Conservation (phyloP, 2,888 invertebrate species). For the Protula sp. region DNA sequence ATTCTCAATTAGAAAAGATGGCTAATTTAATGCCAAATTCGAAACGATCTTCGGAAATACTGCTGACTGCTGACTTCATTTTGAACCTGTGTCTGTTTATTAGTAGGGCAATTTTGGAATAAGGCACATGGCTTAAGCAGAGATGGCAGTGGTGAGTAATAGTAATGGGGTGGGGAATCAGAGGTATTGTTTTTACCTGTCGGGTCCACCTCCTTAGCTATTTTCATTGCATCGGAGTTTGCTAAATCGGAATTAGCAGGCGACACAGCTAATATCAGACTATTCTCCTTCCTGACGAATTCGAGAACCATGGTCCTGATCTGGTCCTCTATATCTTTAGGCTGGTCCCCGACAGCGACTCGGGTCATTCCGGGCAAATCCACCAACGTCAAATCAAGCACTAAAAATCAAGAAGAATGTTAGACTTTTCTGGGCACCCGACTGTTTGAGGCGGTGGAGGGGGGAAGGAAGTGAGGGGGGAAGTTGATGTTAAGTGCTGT, state of each 20-base stretch:
- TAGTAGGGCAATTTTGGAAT: too few relatives aligned
- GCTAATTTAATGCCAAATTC: too few relatives aligned
- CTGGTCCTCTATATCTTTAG: slow-evolving; percentile 23
- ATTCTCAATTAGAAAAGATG: too few relatives aligned
- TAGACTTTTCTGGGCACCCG: not conserved
- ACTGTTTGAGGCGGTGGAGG: not conserved
- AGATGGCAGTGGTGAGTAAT: too few relatives aligned
- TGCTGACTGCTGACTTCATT: too few relatives aligned
- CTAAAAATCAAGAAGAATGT: slow-evolving; percentile 19
- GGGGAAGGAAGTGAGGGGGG: too few relatives aligned
- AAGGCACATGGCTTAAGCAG: too few relatives aligned
- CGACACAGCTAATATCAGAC: slow-evolving; percentile 52
- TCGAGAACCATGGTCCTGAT: slow-evolving; percentile 26
- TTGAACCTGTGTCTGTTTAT: too few relatives aligned
- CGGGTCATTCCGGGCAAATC: slow-evolving; percentile 27
- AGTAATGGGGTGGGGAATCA: not conserved
- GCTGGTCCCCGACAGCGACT: slow-evolving; percentile 27
- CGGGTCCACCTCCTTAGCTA: slow-evolving; percentile 25
- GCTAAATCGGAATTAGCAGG: slow-evolving; percentile 50
- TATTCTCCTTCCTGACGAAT: slow-evolving; percentile 39
- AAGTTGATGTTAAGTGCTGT: too few relatives aligned
- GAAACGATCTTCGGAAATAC: too few relatives aligned
- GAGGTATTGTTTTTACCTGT: slow-evolving; percentile 7
- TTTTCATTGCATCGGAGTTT: slow-evolving; percentile 27
- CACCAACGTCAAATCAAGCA: slow-evolving; percentile 25